These are phyloP conservation scores for Hipposideros armiger DNA, from an alignment of 2,113 vertebrate genomes.

Conservation along the genomic window DNA sequence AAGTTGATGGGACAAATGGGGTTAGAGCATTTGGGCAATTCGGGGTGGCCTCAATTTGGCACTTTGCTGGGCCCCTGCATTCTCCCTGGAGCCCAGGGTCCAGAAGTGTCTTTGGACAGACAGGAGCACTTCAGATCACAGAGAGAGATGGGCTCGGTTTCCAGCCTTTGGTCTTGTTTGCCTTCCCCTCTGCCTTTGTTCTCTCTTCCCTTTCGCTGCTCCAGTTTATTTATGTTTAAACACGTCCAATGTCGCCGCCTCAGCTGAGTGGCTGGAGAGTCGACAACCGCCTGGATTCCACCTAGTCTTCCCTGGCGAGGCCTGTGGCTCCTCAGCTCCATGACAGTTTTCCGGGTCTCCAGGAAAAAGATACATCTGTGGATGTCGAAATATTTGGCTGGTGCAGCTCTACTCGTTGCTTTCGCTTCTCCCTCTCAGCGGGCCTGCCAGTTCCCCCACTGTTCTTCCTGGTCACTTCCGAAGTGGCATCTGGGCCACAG, in stretches of 20 bases:
- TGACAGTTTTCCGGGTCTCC: background rate
- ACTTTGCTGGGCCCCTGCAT: background rate
- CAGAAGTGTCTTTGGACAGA: background rate
- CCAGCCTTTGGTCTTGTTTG: conserved; percentile 54
- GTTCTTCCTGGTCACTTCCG: conserved; percentile 52
- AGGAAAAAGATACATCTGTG: background rate
- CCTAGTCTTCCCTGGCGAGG: conserved; percentile 70
- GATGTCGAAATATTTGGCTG: background rate
- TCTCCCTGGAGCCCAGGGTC: background rate
- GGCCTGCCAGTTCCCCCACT: background rate
- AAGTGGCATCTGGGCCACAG: conserved; percentile 59
- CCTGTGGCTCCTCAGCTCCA: conserved; percentile 75
- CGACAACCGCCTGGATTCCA: conserved; percentile 62
- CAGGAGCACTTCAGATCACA: background rate
- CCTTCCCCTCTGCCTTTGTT: conserved; percentile 74
- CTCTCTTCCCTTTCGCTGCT: background rate
- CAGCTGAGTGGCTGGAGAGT: conserved; percentile 81
- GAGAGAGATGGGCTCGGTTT: conserved; percentile 59
- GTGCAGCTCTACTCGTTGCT: background rate
- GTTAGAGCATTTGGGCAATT: background rate
- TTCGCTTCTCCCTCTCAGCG: background rate
- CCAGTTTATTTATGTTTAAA: conserved; percentile 84
- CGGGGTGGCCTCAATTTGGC: background rate
- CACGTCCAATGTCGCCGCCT: conserved; percentile 64
- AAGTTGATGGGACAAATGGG: background rate